Conservation (phyloP, 2,797 vertebrate species). For the Melanitta fusca region DNA sequence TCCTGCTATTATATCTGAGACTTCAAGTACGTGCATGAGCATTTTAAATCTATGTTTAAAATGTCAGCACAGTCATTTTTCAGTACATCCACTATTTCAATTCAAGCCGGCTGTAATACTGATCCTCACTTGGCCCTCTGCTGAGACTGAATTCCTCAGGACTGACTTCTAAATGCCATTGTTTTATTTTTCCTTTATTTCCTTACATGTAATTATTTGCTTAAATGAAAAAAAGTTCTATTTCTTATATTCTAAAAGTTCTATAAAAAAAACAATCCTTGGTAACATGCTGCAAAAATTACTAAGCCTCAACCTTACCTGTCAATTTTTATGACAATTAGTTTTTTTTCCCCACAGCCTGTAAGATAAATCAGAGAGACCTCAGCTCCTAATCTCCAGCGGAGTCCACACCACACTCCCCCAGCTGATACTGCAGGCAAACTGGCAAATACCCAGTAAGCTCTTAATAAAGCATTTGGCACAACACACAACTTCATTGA, state of each 20-base stretch:
- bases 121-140: neutral
- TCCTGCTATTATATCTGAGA: neutral
- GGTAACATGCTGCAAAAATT: neutral
- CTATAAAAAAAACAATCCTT: neutral
- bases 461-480: neutral
- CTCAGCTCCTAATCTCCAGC: neutral
- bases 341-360: neutral
- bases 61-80: neutral
- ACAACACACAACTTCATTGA: neutral
- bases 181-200: neutral
- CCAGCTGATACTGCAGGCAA: neutral
- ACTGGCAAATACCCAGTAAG: neutral
- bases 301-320: neutral
- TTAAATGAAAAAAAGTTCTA: neutral
- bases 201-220: neutral
- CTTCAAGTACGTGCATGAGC: neutral
- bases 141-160: neutral
- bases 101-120: neutral
- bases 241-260: neutral
- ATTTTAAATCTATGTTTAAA: neutral
- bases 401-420: neutral
- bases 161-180: neutral
- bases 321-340: neutral
- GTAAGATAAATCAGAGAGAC: neutral
- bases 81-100: neutral